phyloP scores from a whole-genome alignment of 2,888 invertebrate species.

The Branchipolynoe longqiensis region DNA sequence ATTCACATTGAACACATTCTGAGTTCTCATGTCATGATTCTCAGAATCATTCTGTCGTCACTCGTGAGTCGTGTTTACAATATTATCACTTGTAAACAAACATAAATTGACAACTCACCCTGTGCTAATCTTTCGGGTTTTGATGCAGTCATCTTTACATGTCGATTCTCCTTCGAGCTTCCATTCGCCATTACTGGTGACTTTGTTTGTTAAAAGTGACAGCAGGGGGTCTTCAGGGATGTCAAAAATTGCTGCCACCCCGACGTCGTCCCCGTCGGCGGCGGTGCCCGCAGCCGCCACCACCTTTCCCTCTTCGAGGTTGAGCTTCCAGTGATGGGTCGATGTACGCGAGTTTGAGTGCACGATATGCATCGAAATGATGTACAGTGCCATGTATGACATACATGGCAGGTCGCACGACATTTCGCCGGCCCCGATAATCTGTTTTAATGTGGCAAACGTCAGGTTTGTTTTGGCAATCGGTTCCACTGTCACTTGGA shows the following conservation, averaged over 20 bases:
- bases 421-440: conserved; percentile 65
- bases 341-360: conserved; percentile 91
- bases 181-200: conserved; percentile 72
- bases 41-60: background rate
- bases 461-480: conserved; percentile 50
- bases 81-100: background rate
- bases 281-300: conserved; percentile 63
- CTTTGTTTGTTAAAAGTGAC: conserved; percentile 75
- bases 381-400: conserved; percentile 86
- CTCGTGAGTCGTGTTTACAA: background rate
- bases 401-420: conserved; percentile 78
- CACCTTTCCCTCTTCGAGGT: conserved; percentile 87
- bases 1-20: too few species aligned
- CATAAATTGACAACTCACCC: conserved; percentile 3
- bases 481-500: background rate
- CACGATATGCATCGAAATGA: conserved; percentile 88
- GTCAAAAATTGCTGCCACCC: conserved; percentile 53
- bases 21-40: too few species aligned
- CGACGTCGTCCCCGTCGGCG: conserved; percentile 22
- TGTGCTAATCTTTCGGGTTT: conserved; percentile 51
- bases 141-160: conserved; percentile 53
- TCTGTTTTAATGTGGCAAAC: background rate
- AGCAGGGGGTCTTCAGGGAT: conserved; percentile 70
- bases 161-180: conserved; percentile 63
- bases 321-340: conserved; percentile 91